These are phyloP conservation scores for Nipponia nippon DNA, from an alignment of 2,113 vertebrate species.

Conservation along the genomic window DNA sequence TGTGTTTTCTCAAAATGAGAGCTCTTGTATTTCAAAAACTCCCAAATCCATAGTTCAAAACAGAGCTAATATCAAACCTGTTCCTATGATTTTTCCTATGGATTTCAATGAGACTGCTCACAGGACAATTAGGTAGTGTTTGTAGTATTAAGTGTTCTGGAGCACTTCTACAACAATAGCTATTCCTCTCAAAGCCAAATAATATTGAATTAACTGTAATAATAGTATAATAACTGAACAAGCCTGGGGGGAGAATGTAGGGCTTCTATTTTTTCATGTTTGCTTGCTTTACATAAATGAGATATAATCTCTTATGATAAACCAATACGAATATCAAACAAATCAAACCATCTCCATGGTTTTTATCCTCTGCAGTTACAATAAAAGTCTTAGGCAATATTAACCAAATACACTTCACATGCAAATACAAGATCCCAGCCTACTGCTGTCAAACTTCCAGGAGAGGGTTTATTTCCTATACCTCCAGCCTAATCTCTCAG, in stretches of 20 bases:
- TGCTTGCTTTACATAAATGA: slow-evolving; percentile 7
- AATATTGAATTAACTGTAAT: slow-evolving; percentile 19
- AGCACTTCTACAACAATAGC: background rate
- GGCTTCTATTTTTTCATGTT: background rate
- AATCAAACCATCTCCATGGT: background rate
- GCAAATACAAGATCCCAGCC: background rate
- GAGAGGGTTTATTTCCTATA: background rate
- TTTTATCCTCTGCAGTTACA: background rate
- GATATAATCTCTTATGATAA: background rate
- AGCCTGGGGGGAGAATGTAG: background rate
- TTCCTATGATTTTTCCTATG: background rate
- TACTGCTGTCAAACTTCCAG: background rate
- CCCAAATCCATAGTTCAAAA: background rate
- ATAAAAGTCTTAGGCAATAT: background rate
- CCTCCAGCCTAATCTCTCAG: background rate
- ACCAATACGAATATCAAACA: background rate
- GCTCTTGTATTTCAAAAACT: background rate
- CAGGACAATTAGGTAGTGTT: background rate
- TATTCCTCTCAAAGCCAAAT: background rate
- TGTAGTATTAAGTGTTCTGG: background rate
- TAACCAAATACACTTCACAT: background rate
- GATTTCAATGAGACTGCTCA: background rate
- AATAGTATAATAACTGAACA: background rate
- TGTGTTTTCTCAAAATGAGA: background rate
- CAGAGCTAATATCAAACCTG: background rate